A percentile compares a stretch with the other conserved stretches of the same genome.
These are phyloP conservation scores for Orchestes rusci DNA, from an alignment of 2,888 invertebrate species.

Conservation along the genomic window DNA sequence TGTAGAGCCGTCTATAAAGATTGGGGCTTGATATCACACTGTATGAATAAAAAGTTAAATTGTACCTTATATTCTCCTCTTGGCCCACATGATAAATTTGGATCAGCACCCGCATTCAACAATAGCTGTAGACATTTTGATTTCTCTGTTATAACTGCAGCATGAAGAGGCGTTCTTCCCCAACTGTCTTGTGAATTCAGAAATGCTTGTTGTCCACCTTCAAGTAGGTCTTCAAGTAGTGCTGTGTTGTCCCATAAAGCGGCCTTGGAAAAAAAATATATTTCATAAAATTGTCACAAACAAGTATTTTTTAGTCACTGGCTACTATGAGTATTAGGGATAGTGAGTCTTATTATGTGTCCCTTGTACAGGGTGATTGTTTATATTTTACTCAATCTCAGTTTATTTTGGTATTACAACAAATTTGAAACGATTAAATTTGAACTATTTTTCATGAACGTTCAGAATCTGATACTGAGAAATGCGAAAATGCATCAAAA, in stretches of 20 bases:
- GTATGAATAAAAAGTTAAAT: slow-evolving; percentile 2
- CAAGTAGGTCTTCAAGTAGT: slow-evolving; percentile 70
- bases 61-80: slow-evolving; percentile 60
- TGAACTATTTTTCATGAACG: too few relatives aligned
- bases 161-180: slow-evolving; percentile 72
- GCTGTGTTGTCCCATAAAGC: slow-evolving; percentile 86
- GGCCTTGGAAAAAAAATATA: slow-evolving; percentile 48
- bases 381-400: too few relatives aligned
- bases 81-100: slow-evolving; percentile 60
- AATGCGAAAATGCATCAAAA: too few relatives aligned
- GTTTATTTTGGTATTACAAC: too few relatives aligned
- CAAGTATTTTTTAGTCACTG: too few relatives aligned
- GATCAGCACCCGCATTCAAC: slow-evolving; percentile 62
- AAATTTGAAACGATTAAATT: too few relatives aligned
- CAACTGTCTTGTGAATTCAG: slow-evolving; percentile 67
- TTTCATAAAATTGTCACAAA: too few relatives aligned
- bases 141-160: slow-evolving; percentile 72
- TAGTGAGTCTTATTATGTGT: too few relatives aligned
- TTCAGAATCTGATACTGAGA: too few relatives aligned
- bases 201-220: slow-evolving; percentile 56
- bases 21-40: neutral
- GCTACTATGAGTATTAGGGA: too few relatives aligned
- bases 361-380: too few relatives aligned
- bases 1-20: slow-evolving; percentile 66
- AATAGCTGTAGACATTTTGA: slow-evolving; percentile 69